Evolutionary conservation across 2,113 vertebrate species (phyloP), one percentile per base, ranked within the genome.

Genomic region (Alosa alosa): DNA sequence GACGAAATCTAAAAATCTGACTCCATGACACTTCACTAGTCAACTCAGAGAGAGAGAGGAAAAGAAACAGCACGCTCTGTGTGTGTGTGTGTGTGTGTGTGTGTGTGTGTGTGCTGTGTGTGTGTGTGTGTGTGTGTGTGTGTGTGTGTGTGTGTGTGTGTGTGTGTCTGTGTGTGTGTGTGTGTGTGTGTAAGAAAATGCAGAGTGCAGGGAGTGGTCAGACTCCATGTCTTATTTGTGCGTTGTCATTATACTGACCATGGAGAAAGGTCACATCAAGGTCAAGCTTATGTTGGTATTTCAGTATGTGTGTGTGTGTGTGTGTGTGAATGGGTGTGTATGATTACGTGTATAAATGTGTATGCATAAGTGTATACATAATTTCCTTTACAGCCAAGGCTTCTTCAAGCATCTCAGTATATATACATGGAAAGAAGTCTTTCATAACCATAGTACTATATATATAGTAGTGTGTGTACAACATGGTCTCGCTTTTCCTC

Each of bases 361-460:
- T 85, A 81, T 84, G 75, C 85, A 82, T 86, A 85, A 86, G 25
- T 81, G 72, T 82, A 4, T 85, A 15, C 60, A 83, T 78, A 83
- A 82, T 82, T 82, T 81, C 20, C 83, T 82, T 81, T 88, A 90
- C 88, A 57, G 84, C 85, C 57, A 84, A 72, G 85, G 82, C 85
- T 72, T 86, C 72, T 84, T 88, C 88, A 55, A 87, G 60, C 1
- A 85, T 86, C 78, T 83, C 64, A 91, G 92, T 81, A 90, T 88
- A 90, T 88, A 90, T 92, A 92, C 90, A 90, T 85, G 86, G 83
- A 89, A 88, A 88, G 81, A 44, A 78, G 90, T 88, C 86, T 18
- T 85, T 83, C 87, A 81, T 86, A 86, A 78, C 7, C 31, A 25
- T 68, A 68, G 64, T 11, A 78, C 72, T 36, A 31, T 72, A 25